Base-by-base conservation (phyloP, 30 jellyfish, hydroid and myxozoan genomes). In the Hydractinia symbiolongicarpus region DNA sequence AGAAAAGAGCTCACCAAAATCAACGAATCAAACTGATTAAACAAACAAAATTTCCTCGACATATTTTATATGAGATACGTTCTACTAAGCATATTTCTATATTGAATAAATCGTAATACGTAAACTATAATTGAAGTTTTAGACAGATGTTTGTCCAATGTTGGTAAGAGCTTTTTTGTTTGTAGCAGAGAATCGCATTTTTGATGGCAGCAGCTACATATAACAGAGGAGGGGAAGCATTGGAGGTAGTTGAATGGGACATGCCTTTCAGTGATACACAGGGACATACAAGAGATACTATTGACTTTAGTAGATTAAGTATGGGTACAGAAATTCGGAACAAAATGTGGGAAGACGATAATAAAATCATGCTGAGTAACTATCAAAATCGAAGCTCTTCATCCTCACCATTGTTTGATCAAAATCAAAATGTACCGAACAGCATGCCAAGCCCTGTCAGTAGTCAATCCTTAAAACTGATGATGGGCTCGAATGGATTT, bases 241-340 rank as follows among this genome's bases (percentile, higher is more conserved):
- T 50, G 85, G 98, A 91, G 74, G 82, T 73, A 14, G 82, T 91
- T 16, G 98, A 91, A 56, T 91, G 98, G 98, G 96, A 91, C 79
- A 54, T 91, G 72, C 96, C 98, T 30, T 73, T 86, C 17, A 75
- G 90, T 53, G 93, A 85, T 66, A 72, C 84, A 85, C 89, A 82
- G 64, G 82, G 72, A 68, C 10, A 72, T 50, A 57, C 73, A 61
- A 56, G 71, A 72, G 90, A 91, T 54, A 75, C 86, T 82, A 55
- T 82, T 79, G 96, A 91, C 72, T 81, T 91, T 54, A 82, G 93
- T 21, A 86, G 87, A 67, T 84, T 91, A 53, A 91, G 98, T 72
- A 74, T 91, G 75, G 95, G 93, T 64, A 91, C 96, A 5, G 98
- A 86, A 72, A 86, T 91, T 84, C 80, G 98, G 54, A 86, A 86